These are phyloP conservation scores for Phaonia tiefii DNA, from an alignment of 2,888 invertebrate species.

Conservation along the genomic window DNA sequence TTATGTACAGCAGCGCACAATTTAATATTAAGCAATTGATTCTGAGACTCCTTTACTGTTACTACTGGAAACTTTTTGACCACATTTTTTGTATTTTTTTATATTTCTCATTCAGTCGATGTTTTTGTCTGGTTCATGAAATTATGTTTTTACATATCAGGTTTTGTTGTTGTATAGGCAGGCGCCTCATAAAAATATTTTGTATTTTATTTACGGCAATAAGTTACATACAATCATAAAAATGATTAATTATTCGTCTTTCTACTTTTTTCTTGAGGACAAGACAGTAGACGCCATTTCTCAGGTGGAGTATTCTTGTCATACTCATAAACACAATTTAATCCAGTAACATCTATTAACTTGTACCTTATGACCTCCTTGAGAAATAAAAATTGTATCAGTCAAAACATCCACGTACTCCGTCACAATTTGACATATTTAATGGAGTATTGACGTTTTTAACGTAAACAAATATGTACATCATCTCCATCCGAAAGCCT, in stretches of 20 bases:
- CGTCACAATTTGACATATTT: no score
- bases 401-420: no score
- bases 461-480: no score
- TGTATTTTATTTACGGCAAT: slow-evolving; percentile 6
- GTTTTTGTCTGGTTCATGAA: neutral
- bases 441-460: no score
- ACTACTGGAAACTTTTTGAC: slow-evolving; percentile 46
- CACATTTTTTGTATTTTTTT: slow-evolving; percentile 43
- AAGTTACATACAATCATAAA: slow-evolving; percentile 28
- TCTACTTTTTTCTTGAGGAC: neutral
- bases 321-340: no score
- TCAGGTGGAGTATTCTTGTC: no score
- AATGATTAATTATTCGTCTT: slow-evolving; percentile 28
- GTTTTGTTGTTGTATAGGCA: slow-evolving; percentile 21
- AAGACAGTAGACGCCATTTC: no score
- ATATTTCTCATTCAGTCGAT: neutral
- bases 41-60: slow-evolving; percentile 33
- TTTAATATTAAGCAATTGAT: slow-evolving; percentile 42
- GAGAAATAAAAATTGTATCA: no score
- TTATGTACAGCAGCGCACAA: slow-evolving; percentile 47
- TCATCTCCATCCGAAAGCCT: no score
- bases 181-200: slow-evolving; percentile 47
- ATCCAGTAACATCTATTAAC: no score
- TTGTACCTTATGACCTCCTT: no score
- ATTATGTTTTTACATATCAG: neutral